These are phyloP conservation scores for Mobula birostris DNA, from an alignment of 2,113 vertebrate species.

Conservation along the genomic window DNA sequence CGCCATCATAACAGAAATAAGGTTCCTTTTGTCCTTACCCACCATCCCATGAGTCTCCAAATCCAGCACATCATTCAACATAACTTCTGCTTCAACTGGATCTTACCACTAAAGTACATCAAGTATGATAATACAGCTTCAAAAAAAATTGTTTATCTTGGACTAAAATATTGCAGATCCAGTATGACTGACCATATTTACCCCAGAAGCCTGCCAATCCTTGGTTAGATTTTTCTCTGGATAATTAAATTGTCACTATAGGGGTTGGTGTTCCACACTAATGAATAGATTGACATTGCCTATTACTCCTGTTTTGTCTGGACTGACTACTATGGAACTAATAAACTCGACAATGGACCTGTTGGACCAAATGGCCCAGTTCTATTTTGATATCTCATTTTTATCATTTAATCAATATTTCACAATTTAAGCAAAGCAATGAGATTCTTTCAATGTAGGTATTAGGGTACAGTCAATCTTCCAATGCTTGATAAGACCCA, in stretches of 20 bases:
- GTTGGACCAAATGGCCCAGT: not conserved
- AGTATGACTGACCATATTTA: not conserved
- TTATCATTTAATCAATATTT: not conserved
- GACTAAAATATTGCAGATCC: no score
- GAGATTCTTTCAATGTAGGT: not conserved
- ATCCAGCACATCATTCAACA: no score
- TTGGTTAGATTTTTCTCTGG: not conserved
- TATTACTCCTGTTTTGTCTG: not conserved
- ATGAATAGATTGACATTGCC: not conserved
- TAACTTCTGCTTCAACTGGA: no score
- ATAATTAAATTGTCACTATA: not conserved
- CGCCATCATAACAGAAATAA: no score
- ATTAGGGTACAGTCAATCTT: no score
- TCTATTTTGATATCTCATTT: not conserved
- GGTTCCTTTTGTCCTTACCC: no score
- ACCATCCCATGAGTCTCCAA: no score
- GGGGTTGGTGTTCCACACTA: not conserved
- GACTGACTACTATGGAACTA: not conserved
- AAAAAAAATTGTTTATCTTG: no score
- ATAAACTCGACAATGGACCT: not conserved
- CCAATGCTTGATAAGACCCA: no score
- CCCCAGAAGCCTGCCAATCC: not conserved
- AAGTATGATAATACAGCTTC: no score
- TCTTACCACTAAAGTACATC: no score
- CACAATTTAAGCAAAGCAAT: not conserved